A percentile compares a stretch with the other conserved stretches of the same genome.
These are phyloP conservation scores for Chloroceryle amazona DNA, from an alignment of 2,797 vertebrate species.

Conservation along the genomic window DNA sequence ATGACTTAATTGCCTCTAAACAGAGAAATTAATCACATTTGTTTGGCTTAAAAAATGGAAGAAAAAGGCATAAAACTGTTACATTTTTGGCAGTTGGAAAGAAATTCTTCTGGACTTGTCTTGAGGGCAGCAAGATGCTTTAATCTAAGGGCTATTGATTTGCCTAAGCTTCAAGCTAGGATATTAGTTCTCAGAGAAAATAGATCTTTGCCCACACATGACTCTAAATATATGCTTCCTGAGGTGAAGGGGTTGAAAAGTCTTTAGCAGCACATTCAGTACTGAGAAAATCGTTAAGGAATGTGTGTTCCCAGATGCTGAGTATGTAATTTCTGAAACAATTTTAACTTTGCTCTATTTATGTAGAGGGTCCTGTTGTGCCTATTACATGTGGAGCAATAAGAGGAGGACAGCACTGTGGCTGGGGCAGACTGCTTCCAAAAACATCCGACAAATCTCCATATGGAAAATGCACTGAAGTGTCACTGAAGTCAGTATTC, in stretches of 20 bases:
- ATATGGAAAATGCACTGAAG: background rate
- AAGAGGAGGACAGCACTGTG: background rate
- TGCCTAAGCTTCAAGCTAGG: background rate
- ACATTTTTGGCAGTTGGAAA: background rate
- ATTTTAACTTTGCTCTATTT: background rate
- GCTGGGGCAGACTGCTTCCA: background rate
- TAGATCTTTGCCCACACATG: background rate
- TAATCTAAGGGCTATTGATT: slow-evolving; percentile 33
- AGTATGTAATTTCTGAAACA: background rate
- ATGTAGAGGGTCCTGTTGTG: background rate
- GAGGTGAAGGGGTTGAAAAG: background rate
- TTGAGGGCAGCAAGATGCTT: background rate
- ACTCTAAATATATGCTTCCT: slow-evolving; percentile 3
- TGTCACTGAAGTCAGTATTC: background rate
- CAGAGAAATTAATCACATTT: background rate
- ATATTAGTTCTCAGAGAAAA: background rate
- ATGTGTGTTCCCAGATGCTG: background rate
- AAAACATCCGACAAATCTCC: background rate
- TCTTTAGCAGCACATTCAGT: background rate
- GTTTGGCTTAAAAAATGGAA: background rate
- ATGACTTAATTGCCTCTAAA: background rate
- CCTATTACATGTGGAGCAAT: rapidly evolving
- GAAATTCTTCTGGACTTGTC: background rate
- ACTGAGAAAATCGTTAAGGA: background rate
- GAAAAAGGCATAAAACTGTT: background rate